Base-by-base conservation (phyloP, 2,888 invertebrate species). In the Scaptodrosophila latifasciaeformis region DNA sequence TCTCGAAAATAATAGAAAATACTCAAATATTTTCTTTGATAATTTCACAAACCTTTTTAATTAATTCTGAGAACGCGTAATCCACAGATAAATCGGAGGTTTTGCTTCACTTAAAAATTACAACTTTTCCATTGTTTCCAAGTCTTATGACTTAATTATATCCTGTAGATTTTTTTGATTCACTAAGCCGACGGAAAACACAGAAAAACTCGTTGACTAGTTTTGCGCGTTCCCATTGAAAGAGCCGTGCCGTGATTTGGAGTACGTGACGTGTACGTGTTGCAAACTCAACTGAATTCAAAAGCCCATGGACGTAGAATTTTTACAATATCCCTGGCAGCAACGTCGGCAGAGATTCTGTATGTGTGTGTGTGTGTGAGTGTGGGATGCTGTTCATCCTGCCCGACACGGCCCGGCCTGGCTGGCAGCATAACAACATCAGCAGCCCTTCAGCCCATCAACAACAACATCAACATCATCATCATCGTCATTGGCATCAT, bases 231-330 rank as follows among this genome's bases (percentile, higher is more conserved):
- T 55, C n/a, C 19, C 19, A 19, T 39, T 35, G 34, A 24, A 54
- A 5, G 48, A 27, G 7, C 24, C 24, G 45, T 24, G 30, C 37
- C 34, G 56, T 35, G 19, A 50, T 52, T 46, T 21, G 37, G 42
- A 50, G 13, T n/a, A 24, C 24, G 10, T 72, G 64, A 62, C 82
- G 62, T 62, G 59, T 56, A 62, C 65, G 72, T 70, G 74, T 66
- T 68, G 62, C 67, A 79, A 79, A 67, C 76, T 76, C 60, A 69
- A 79, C 82, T 79, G 70, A 78, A 65, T 59, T 67, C 54, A 61
- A 76, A 71, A 65, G 67, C 69, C 59, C 57, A 55, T 71, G 51
- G 71, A 55, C 62, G 56, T 76, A 76, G 57, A 77, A 76, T 75
- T 76, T 81, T 81, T 81, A 81, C 75, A 76, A 59, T 71, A 57